Evolutionary conservation across 2,113 vertebrate genomes (phyloP), one percentile per base, ranked within the genome.

Genomic region (Lepus europaeus): DNA sequence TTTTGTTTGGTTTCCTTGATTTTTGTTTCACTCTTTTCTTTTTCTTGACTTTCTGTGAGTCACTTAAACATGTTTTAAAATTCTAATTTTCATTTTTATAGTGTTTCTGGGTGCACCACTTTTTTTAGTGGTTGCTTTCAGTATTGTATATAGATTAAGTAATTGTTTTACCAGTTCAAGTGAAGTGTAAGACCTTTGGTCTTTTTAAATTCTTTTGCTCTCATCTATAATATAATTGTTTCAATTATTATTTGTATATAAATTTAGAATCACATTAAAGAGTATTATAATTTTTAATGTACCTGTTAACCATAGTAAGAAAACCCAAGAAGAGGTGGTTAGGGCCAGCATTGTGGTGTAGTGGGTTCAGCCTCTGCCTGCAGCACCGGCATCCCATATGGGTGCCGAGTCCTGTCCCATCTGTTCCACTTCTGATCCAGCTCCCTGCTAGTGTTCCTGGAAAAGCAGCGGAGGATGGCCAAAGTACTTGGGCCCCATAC

Each of bases 201-300:
- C 5, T 80, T 31, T 72, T 93, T 93, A 93, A 53, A 39, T 63
- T 7, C 29, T 23, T 79, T 49, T 23, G 9, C 51, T 9, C 31
- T 36, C 23, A 29, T 70, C 70, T 72, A 29, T 84, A 63, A 78
- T 63, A 66, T 66, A 85, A 84, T 84, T 87, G 3, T 88, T 45
- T 90, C 84, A 76, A 79, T 31, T 94, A 70, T 88, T 94, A 85
- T 23, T 29, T 93, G 14, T 81, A 3, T 49, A n/a, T 59, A 51
- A 23, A 89, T 81, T 91, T 87, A 92, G 64, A 81, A 70, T 33
- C 77, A 72, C 14, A 63, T 80, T 39, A 69, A 72, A 29, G 6
- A 45, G 22, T 80, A 8, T 20, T 87, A 22, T n/a, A n/a, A 95
- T 81, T 87, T 83, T 84, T 89, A 36, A 45, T 93, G 72, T 20